Evolutionary conservation across 2,113 vertebrate species (phyloP).

Genomic region (Pteruthius melanotis): DNA sequence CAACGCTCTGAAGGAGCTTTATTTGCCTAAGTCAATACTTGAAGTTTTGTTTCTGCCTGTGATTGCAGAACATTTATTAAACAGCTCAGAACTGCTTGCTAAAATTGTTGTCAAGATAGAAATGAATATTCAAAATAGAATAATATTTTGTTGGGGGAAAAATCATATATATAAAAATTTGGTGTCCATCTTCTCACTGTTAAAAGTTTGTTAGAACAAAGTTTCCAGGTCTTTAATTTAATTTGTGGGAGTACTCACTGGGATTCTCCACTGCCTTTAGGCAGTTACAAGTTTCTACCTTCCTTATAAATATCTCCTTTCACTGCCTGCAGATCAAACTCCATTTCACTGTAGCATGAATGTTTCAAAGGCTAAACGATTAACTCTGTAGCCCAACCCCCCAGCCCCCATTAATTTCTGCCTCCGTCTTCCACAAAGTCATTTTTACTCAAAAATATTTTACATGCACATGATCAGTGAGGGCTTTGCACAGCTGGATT

Average conservation of each 20-base stretch:
- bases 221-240: conserved; percentile 20
- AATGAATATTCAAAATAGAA: neutral
- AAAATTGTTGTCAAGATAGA: conserved; percentile 14
- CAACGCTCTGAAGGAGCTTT: neutral
- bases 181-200: neutral
- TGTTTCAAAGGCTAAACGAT: neutral
- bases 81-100: neutral
- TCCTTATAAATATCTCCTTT: neutral
- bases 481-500: neutral
- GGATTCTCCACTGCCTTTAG: neutral
- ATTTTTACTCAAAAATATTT: neutral
- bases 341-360: neutral
- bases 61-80: neutral
- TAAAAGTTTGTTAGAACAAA: neutral
- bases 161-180: neutral
- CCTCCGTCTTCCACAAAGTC: neutral
- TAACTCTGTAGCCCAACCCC: too few species aligned
- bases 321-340: neutral
- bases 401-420: neutral
- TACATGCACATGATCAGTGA: neutral
- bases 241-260: neutral
- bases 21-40: neutral
- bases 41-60: neutral
- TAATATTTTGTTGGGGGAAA: neutral
- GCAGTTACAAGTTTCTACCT: neutral